phyloP scores from a whole-genome alignment of 23 tunicate species.

The Diplosoma virens region DNA sequence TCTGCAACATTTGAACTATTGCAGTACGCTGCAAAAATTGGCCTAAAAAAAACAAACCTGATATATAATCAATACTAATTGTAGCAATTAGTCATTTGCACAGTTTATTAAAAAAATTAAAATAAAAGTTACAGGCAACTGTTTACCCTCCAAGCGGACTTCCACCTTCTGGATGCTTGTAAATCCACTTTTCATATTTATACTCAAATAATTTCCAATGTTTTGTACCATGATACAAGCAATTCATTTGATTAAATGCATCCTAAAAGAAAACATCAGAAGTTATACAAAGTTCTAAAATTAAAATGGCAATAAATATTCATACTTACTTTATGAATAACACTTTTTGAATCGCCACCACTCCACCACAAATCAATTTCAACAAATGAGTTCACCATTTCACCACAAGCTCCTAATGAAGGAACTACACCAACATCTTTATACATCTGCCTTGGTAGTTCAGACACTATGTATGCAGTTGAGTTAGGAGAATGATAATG shows the following conservation, averaged over 20 bases:
- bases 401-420: constrained; percentile 81
- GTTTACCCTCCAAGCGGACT: constrained; percentile 77
- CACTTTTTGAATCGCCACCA: constrained; percentile 69
- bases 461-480: constrained; percentile 56
- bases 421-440: constrained; percentile 66
- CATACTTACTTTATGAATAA: constrained; percentile 59
- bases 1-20: no score
- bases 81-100: no score
- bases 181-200: constrained; percentile 75
- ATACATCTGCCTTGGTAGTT: constrained; percentile 68
- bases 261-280: constrained; percentile 64
- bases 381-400: constrained; percentile 63
- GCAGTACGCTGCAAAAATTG: no score
- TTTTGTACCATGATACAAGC: constrained; percentile 68
- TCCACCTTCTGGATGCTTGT: constrained; percentile 74
- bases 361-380: constrained; percentile 95
- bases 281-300: no score
- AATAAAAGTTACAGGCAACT: no score
- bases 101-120: no score
- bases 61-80: no score
- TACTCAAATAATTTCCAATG: constrained; percentile 76
- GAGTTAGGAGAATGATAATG: constrained; percentile 32
- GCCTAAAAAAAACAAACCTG: no score
- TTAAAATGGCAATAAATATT: no score
- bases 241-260: constrained; percentile 82